A percentile compares a stretch with the other conserved stretches of the same genome.
phyloP scores from a whole-genome alignment of 35 echinoderm and acorn worm genomes.

The Strongylocentrotus purpuratus region DNA sequence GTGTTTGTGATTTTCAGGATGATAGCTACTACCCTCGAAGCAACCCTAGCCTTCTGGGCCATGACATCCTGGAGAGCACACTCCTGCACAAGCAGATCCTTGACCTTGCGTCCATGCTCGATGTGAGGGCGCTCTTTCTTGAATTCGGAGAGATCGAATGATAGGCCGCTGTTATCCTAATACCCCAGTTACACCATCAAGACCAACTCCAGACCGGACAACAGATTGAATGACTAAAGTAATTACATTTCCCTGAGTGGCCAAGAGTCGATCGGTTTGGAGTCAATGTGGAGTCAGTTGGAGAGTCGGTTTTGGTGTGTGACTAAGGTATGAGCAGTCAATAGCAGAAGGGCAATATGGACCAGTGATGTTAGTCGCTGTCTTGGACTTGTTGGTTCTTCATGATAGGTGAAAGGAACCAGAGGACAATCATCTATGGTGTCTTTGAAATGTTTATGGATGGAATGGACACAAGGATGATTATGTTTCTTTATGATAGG shows the following conservation, averaged over 20 bases:
- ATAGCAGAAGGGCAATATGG: not conserved
- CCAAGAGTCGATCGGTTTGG: too few relatives aligned
- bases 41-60: conserved; percentile 76
- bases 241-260: too few relatives aligned
- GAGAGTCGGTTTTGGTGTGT: not conserved
- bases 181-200: too few relatives aligned
- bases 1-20: conserved; percentile 64
- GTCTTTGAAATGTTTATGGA: not conserved
- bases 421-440: not conserved
- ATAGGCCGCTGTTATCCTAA: not conserved
- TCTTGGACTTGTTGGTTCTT: not conserved
- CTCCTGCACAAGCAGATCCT: conserved; percentile 81
- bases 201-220: too few relatives aligned
- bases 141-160: conserved; percentile 83
- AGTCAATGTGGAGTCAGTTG: not conserved
- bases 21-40: conserved; percentile 86
- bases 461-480: too few relatives aligned
- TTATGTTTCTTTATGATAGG: too few relatives aligned
- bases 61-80: conserved; percentile 85
- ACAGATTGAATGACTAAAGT: too few relatives aligned
- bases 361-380: not conserved
- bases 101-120: conserved; percentile 94
- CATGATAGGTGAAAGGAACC: not conserved
- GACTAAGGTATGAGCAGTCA: too few relatives aligned
- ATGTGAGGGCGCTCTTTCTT: conserved; percentile 85